Evolutionary conservation across 2,113 vertebrate genomes (phyloP).

Genomic region (Oreotrochilus melanogaster): DNA sequence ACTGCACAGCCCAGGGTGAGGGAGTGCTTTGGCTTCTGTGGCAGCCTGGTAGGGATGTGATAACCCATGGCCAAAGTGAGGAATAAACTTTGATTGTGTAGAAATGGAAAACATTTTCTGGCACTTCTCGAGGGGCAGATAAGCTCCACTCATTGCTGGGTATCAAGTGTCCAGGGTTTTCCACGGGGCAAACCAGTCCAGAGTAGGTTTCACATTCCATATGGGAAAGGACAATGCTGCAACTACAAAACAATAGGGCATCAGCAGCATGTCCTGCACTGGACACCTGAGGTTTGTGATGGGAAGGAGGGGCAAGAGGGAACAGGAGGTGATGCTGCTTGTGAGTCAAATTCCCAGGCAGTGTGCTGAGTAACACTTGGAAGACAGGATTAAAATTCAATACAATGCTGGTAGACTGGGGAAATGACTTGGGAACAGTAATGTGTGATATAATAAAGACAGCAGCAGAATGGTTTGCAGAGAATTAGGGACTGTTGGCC

Average conservation of each 20-base stretch:
- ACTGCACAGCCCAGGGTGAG: neutral
- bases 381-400: slow-evolving; percentile 5
- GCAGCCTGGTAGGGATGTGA: neutral
- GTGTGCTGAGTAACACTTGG: neutral
- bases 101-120: neutral
- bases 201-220: neutral
- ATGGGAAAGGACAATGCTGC: neutral
- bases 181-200: neutral
- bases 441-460: neutral
- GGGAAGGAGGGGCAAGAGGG: neutral
- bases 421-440: slow-evolving; percentile 37
- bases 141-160: neutral
- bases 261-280: neutral
- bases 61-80: neutral
- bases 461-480: slow-evolving; percentile 10
- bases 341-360: neutral
- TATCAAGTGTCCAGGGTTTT: neutral
- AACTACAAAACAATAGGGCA: neutral
- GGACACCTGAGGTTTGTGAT: neutral
- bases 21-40: neutral
- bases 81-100: neutral
- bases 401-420: neutral
- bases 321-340: neutral
- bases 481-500: slow-evolving; percentile 29
- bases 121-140: neutral